phyloP scores from a whole-genome alignment of 2,797 vertebrate genomes.

The Lindbergichthys nudifrons region DNA sequence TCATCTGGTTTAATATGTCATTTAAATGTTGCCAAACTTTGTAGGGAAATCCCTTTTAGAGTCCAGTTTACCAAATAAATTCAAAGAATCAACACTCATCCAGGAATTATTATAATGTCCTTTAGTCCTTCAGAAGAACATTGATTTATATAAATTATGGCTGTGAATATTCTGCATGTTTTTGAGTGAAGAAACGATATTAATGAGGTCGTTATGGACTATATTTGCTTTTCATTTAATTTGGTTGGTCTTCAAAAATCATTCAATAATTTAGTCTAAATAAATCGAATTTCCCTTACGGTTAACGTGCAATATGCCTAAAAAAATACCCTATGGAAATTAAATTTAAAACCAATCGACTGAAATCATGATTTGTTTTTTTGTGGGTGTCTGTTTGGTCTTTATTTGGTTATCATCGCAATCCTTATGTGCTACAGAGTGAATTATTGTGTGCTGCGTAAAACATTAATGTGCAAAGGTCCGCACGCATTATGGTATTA shows the following conservation, averaged over 20 bases:
- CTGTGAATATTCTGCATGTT: not conserved
- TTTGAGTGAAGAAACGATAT: not conserved
- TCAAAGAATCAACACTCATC: not conserved
- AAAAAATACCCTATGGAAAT: not conserved
- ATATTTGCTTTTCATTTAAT: not conserved
- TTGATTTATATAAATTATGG: not conserved
- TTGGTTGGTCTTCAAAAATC: not conserved
- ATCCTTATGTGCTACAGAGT: too few species aligned
- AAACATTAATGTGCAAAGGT: constrained; percentile 3
- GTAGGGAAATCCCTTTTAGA: not conserved
- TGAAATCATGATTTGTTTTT: not conserved
- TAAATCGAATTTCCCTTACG: not conserved
- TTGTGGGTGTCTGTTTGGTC: not conserved
- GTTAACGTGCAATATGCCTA: not conserved
- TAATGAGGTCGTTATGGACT: not conserved
- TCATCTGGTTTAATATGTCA: not conserved
- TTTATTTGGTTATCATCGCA: not conserved
- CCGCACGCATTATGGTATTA: not conserved
- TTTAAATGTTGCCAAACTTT: not conserved
- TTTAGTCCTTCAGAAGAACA: not conserved
- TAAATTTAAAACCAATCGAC: not conserved
- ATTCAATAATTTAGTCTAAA: not conserved
- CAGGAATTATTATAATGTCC: not conserved
- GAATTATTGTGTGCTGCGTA: not conserved
- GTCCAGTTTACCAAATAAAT: not conserved